Evolutionary conservation across 2,888 invertebrate species (phyloP), one percentile per base, ranked within the genome.

Genomic region (Andrena marginata): DNA sequence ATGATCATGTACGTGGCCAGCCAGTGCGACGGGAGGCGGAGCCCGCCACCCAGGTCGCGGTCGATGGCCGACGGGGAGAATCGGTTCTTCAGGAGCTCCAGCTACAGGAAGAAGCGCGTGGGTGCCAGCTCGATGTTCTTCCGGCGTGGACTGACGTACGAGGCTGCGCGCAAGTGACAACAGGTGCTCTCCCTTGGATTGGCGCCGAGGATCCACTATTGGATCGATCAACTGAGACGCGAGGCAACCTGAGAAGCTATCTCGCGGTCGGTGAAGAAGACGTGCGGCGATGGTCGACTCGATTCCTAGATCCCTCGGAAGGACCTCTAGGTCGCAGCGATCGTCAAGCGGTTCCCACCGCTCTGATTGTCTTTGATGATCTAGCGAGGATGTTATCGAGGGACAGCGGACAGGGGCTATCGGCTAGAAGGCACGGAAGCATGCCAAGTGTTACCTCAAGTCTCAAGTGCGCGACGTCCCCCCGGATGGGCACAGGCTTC

Each of bases 1-100:
- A 91, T 93, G 92, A 89, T 93, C 23, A 92, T 91, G 89, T 91
- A 91, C 80, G 91, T 92, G 49, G 85, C 86, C 20, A 79, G 77
- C 60, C 90, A 91, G 54, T 84, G 87, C 63, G 89, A 89, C 35
- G 67, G 87, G n/a, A 86, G 76, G 51, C 82, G 74, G 63, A 90
- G 59, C 82, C 82, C 85, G 4, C 89, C 83, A 59, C 84, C 88
- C 0, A 82, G 89, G 10, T 87, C 89, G 7, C 76, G 85, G 7
- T 89, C 89, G n/a, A 80, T 87, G 71, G 78, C 79, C 51, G 86
- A 83, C 26, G 85, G 78, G 2, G 80, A 85, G 1, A 81, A 87
- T 70, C 86, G 85, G 13, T 86, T 90, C 82, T 85, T 87, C 68
- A 74, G 82, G 60, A 80, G 76, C 33, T 77, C 85, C 35, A 88